phyloP scores from a whole-genome alignment of 2,797 vertebrate genomes.

The Acanthis flammea region DNA sequence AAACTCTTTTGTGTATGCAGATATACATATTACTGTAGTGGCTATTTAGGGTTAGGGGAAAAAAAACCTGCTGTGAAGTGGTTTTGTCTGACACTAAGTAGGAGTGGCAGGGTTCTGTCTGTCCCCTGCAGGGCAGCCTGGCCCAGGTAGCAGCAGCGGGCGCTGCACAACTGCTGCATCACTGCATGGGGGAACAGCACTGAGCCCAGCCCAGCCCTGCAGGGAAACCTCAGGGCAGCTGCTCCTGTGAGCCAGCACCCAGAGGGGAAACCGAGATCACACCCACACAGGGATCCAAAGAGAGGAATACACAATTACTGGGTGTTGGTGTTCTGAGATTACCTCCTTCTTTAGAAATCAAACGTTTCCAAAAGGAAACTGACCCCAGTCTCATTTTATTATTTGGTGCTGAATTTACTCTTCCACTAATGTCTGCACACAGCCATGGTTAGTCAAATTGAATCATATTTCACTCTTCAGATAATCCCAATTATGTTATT shows the following conservation, averaged over 20 bases:
- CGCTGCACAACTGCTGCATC: neutral
- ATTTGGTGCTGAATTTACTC: neutral
- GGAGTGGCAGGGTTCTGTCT: constrained; percentile 58
- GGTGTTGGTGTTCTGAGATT: neutral
- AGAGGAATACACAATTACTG: rapidly evolving
- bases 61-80: neutral
- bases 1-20: constrained; percentile 32
- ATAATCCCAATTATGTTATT: neutral
- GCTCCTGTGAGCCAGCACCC: neutral
- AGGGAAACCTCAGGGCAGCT: neutral
- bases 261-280: neutral
- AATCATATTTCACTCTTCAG: neutral
- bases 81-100: constrained; percentile 62
- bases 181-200: neutral
- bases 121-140: neutral
- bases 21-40: neutral
- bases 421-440: neutral
- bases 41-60: neutral
- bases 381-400: neutral
- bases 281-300: rapidly evolving
- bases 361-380: neutral
- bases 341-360: neutral
- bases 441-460: neutral
- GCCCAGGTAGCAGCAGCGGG: neutral
- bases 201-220: neutral